phyloP scores from a whole-genome alignment of 2,113 vertebrate genomes.

The Neopipo cinnamomea region DNA sequence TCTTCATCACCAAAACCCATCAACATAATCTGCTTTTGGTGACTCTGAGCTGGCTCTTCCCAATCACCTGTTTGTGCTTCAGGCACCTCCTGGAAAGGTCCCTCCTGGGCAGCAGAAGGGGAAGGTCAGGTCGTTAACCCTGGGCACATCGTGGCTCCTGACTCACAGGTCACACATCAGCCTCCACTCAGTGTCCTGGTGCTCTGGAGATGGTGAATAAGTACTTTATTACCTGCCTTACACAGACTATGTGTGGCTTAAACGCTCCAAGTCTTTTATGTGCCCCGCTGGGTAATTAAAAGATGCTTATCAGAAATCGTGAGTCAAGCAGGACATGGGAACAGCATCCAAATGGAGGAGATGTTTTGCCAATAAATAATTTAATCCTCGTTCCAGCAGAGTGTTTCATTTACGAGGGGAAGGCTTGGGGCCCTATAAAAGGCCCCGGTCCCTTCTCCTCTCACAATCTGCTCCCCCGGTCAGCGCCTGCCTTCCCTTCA shows the following conservation, averaged over 20 bases:
- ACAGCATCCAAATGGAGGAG: conserved; percentile 24
- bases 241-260: accelerated
- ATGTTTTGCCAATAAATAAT: conserved; percentile 43
- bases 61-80: neutral
- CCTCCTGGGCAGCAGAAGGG: neutral
- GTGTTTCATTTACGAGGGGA: conserved; percentile 20
- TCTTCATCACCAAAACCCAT: neutral
- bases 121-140: accelerated
- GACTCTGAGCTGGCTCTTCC: conserved; percentile 8
- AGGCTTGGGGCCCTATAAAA: conserved; percentile 11
- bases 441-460: neutral
- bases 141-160: neutral
- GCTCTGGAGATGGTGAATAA: conserved; percentile 23
- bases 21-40: neutral
- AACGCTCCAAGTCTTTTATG: neutral
- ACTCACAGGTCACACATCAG: neutral
- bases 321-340: conserved; percentile 41
- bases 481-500: neutral
- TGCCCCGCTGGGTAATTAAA: conserved; percentile 2
- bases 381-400: conserved; percentile 27
- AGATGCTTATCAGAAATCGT: conserved; percentile 43
- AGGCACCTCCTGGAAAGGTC: neutral
- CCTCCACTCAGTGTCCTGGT: neutral
- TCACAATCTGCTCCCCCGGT: neutral
- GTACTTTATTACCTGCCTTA: neutral